A percentile compares a stretch with the other conserved stretches of the same genome.
These are phyloP conservation scores for Pocota personata DNA, from an alignment of 2,888 invertebrate genomes.

Conservation along the genomic window DNA sequence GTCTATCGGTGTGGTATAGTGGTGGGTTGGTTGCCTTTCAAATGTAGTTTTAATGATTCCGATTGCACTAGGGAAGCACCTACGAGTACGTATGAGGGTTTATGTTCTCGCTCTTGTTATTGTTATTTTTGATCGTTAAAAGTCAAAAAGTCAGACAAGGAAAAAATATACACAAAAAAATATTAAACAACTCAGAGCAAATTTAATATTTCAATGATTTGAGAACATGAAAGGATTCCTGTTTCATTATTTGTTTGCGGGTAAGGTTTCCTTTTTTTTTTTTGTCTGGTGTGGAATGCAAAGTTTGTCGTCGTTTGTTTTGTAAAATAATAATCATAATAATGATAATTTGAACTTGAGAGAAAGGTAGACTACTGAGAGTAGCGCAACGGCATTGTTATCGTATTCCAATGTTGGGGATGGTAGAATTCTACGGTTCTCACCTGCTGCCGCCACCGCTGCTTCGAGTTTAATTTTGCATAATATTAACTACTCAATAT, in stretches of 20 bases:
- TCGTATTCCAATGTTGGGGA: background rate
- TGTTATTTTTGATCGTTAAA: constrained; percentile 21
- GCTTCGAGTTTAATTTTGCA: constrained; percentile 1
- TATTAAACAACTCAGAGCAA: background rate
- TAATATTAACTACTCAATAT: background rate
- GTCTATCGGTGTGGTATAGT: constrained; percentile 10
- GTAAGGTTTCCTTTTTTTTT: background rate
- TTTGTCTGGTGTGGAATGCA: background rate
- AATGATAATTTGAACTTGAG: background rate
- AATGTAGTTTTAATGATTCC: constrained; percentile 47
- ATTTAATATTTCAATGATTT: background rate
- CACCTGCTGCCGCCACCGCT: background rate
- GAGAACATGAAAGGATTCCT: constrained; percentile 34
- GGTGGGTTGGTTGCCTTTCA: constrained; percentile 4
- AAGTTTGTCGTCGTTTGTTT: constrained; percentile 31
- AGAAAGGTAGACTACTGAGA: background rate
- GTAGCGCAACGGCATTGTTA: background rate
- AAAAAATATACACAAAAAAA: background rate
- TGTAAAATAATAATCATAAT: constrained; percentile 13
- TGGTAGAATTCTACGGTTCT: background rate
- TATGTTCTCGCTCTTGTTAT: background rate
- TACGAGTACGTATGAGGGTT: background rate
- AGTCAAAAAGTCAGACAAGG: constrained; percentile 6
- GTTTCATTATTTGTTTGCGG: constrained; percentile 12
- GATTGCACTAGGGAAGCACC: constrained; percentile 4